phyloP scores from a whole-genome alignment of 2,113 vertebrate genomes.

The cattle (Bos taurus) region ARS-UCD2.0 NC_037335.1:1795001-1795500 shows the following conservation, averaged over 20 bases:
- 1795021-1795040: background rate
- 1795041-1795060: background rate
- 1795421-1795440: background rate
- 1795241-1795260: background rate
- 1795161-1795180: background rate
- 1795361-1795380: background rate
- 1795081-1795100: background rate
- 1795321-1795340: background rate
- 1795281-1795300: background rate
- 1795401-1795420: background rate
- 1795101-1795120: background rate
- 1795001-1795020: background rate
- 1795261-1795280: background rate
- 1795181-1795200: background rate
- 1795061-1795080: background rate
- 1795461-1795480: too few relatives aligned
- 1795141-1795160: background rate
- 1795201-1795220: background rate
- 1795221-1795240: background rate
- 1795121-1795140: background rate
- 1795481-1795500: background rate
- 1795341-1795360: background rate
- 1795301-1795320: background rate
- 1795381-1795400: background rate
- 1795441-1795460: fast-evolving